Evolutionary conservation across 2,797 vertebrate genomes (phyloP), one percentile per base, ranked within the genome.

Genomic region (Champsocephalus esox): DNA sequence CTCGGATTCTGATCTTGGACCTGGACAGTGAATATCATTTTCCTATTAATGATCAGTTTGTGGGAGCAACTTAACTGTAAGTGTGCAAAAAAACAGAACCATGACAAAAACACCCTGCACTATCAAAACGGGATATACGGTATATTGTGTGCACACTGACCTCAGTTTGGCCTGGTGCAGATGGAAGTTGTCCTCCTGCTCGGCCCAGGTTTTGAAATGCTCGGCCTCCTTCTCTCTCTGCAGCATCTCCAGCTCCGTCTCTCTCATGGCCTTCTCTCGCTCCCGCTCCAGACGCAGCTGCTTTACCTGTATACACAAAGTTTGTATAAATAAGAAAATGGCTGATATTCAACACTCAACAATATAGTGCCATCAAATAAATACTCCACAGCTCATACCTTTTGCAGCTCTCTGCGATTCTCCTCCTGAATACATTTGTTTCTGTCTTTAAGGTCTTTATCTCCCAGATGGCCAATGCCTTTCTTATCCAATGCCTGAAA

Each of bases 151-250:
- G 28, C 2, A 32, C 1, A 55, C 73, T 72, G 46, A 97, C 97
- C 97, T 92, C n/a, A 99, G 95, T 91, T 99, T 99, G 87, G 98
- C 98, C 90, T 99, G 98, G 2, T 98, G 98, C 70, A 99, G 92
- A 81, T 99, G 98, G 91, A 99, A 99, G 90, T 97, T 97, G 92
- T 99, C 97, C 66, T 99, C 98, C 83, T 99, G 98, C 77, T 99
- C 98, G 48, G 98, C 98, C 98, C 98, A 99, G 0, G 98, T 99
- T 91, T 99, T 99, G 85, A 99, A 99, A 92, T 99, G 98, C 60
- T 99, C 97, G 0, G 98, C 97, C 89, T 99, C 98, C 71, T 99
- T 99, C 88, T 99, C 98, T 28, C 98, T 93, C 92, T 99, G 98
- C 81, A 99, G 93, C 97, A 99, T 96, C 92, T 99, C 98, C 90